Conservation (phyloP, 2,797 vertebrate species). For the Melanotaenia trifasciata region DNA sequence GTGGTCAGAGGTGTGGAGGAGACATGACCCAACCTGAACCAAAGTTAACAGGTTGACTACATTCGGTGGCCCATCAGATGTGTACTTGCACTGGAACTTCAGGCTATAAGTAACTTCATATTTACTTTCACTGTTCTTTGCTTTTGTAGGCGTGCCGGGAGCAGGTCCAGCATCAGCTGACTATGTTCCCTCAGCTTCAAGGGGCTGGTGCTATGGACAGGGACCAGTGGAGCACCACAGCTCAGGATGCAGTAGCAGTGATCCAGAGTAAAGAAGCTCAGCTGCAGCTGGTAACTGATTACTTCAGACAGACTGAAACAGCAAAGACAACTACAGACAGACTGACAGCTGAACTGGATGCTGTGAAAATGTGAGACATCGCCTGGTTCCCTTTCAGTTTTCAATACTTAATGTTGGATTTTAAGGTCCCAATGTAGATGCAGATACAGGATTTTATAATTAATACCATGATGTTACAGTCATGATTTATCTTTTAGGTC, state of each 20-base stretch:
- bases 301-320: slow-evolving; percentile 77
- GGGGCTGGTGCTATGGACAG: slow-evolving; percentile 42
- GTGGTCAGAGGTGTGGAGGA: not conserved
- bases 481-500: slow-evolving; percentile 76
- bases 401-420: not conserved
- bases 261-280: slow-evolving; percentile 85
- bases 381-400: not conserved
- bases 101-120: no score
- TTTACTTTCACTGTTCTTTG: not conserved
- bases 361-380: slow-evolving; percentile 85
- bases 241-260: slow-evolving; percentile 80
- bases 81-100: no score
- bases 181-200: slow-evolving; percentile 63
- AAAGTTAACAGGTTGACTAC: no score
- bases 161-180: slow-evolving; percentile 75
- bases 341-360: slow-evolving; percentile 82
- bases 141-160: slow-evolving; percentile 78
- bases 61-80: not conserved
- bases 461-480: not conserved
- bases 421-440: not conserved
- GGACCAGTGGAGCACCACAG: slow-evolving; percentile 78
- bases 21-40: no score
- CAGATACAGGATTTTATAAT: not conserved
- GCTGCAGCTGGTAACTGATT: slow-evolving; percentile 81
- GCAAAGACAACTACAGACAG: slow-evolving; percentile 77